Base-by-base conservation (phyloP, 2,113 vertebrate species). In the Pitta sordida region DNA sequence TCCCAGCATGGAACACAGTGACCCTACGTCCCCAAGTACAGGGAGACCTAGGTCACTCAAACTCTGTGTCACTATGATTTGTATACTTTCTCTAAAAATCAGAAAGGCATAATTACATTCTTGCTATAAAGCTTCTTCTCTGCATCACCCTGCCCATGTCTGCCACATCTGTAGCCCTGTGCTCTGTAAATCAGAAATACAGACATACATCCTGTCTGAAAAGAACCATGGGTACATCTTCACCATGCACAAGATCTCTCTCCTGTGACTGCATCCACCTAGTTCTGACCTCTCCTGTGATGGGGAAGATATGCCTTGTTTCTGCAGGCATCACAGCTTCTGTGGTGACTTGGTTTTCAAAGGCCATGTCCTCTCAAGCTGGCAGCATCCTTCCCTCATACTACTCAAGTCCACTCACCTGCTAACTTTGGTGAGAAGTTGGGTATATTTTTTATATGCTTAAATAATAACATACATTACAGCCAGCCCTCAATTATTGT, bases 11-110 rank as follows among this genome's bases (percentile, higher is more conserved):
- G 84, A 37, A 4, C 91, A 34, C 41, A 17, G 29, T 0, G 0
- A 60, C n/a, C 51, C 65, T 13, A 12, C 23, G 20, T 21, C 32
- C 48, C 37, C 0, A 0, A n/a, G 13, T 2, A 3, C 1, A 0
- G 9, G 51, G 55, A 58, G 58, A 12, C 46, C 41, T 6, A 29
- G 10, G n/a, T 21, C 2, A 0, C 20, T 27, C 27, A 7, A 18
- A 13, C 30, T 11, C 48, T 0, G 1, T 16, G 24, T 59, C 44
- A 3, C 1, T 1, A 4, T 7, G 60, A 43, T 52, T 39, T 5
- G 11, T 26, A 29, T 20, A 18, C 21, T 41, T 46, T 39, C 10
- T 23, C 24, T 65, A 20, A 32, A 4, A 7, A 6, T 2, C 36
- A 64, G 55, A 58, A n/a, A 53, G 62, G 6, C 5, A 0, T 15